Conservation (phyloP, 2,888 invertebrate species). For the Ormyrus nitidulus region DNA sequence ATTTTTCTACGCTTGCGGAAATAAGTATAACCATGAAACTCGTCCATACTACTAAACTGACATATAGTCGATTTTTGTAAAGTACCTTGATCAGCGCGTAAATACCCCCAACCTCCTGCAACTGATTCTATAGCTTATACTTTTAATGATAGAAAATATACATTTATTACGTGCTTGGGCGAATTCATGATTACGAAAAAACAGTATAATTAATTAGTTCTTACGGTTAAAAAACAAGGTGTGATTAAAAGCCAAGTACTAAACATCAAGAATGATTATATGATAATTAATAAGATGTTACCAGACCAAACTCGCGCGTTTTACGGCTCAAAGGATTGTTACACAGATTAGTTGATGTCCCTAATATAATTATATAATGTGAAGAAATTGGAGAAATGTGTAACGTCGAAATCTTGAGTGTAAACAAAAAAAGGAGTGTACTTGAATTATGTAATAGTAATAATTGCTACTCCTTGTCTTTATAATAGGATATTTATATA, state of each 20-base stretch:
- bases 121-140: slow-evolving; percentile 40
- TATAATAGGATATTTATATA: slow-evolving; percentile 46
- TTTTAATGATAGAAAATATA: slow-evolving; percentile 48
- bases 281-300: slow-evolving; percentile 50
- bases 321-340: slow-evolving; percentile 38
- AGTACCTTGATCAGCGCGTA: slow-evolving; percentile 47
- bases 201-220: slow-evolving; percentile 17
- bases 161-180: slow-evolving; percentile 43
- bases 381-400: slow-evolving; percentile 20
- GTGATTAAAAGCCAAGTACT: slow-evolving; percentile 44
- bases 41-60: slow-evolving; percentile 53
- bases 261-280: slow-evolving; percentile 46
- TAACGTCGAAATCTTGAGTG: slow-evolving; percentile 38
- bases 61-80: slow-evolving; percentile 55
- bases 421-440: slow-evolving; percentile 29
- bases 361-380: slow-evolving; percentile 23
- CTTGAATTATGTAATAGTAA: slow-evolving; percentile 27
- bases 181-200: slow-evolving; percentile 40
- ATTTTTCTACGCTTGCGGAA: slow-evolving; percentile 57
- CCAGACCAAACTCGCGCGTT: slow-evolving; percentile 52
- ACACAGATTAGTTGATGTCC: slow-evolving; percentile 21
- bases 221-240: slow-evolving; percentile 10
- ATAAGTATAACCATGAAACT: slow-evolving; percentile 41
- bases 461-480: slow-evolving; percentile 46
- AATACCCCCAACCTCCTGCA: slow-evolving; percentile 24